Base-by-base conservation (phyloP, 1,140 invertebrate genomes). In the Psix sp. region DNA sequence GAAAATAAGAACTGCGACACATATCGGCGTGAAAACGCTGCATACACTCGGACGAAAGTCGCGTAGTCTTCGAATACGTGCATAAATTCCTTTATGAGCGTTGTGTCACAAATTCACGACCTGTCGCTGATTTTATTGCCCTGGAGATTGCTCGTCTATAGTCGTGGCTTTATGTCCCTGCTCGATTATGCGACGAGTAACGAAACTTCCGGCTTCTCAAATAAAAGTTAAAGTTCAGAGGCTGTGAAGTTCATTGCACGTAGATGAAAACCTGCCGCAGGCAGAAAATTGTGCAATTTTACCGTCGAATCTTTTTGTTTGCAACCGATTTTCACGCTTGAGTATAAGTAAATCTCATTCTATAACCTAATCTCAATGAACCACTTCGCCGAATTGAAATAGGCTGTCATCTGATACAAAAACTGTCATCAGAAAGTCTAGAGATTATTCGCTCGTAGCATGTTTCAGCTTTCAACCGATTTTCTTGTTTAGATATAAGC, bases 71-170 rank as follows among this genome's bases (percentile, higher is more conserved):
- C 59, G 70, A 76, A 78, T 65, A 77, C 71, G 74, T 74, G 76
- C 74, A 77, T 84, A 83, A 82, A 84, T 83, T 78, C 76, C 70
- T 84, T 83, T 82, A 83, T 82, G 81, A 80, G 73, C 74, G 68
- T 78, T 59, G 77, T 72, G 79, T 84, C 77, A 77, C 80, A 78
- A 82, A 82, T 83, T 83, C 81, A 81, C 80, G 77, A 76, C 77
- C 79, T 79, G 82, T 81, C 82, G 76, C 77, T 80, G 76, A 84
- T 83, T 83, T 83, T 82, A 83, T 82, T 82, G 80, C 81, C 59
- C 56, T 62, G 36, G 74, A 71, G 74, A 81, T 80, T 79, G 79
- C 68, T 76, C 70, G 76, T 74, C 72, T 73, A 72, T 73, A 74
- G 76, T 66, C 73, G 74, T 71, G 71, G 77, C 81, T 80, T 81